Evolutionary conservation across 2,113 vertebrate genomes (phyloP).

Genomic region (Acinonyx jubatus): DNA sequence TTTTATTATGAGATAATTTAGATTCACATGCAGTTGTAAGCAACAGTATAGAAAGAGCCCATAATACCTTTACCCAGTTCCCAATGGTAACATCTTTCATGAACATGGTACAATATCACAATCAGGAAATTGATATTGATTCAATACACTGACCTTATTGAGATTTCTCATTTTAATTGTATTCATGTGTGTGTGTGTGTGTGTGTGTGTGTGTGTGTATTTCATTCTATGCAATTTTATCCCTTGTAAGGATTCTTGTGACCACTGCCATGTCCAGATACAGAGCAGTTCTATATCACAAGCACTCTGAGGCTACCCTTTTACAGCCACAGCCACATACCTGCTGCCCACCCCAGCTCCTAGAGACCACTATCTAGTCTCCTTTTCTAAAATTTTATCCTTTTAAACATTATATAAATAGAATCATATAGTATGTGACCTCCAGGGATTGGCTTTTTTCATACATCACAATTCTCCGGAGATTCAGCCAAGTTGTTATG

Average conservation of each 20-base stretch:
- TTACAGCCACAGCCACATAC: background rate
- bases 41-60: background rate
- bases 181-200: background rate
- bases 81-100: background rate
- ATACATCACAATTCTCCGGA: background rate
- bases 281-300: background rate
- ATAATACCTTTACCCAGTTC: background rate
- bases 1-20: background rate
- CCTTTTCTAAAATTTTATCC: background rate
- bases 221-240: background rate
- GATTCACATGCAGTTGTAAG: background rate
- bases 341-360: background rate
- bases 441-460: background rate
- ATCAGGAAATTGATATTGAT: background rate
- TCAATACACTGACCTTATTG: background rate
- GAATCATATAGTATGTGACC: background rate
- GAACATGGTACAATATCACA: background rate
- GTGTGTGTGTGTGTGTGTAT: background rate
- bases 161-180: background rate
- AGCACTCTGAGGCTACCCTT: background rate
- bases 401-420: background rate
- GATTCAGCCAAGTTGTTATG: background rate
- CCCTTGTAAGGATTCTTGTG: background rate
- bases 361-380: background rate
- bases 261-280: background rate